Evolutionary conservation across 2,113 vertebrate species (phyloP), one percentile per base, ranked within the genome.

Genomic region (Cricetomys ansorgei): DNA sequence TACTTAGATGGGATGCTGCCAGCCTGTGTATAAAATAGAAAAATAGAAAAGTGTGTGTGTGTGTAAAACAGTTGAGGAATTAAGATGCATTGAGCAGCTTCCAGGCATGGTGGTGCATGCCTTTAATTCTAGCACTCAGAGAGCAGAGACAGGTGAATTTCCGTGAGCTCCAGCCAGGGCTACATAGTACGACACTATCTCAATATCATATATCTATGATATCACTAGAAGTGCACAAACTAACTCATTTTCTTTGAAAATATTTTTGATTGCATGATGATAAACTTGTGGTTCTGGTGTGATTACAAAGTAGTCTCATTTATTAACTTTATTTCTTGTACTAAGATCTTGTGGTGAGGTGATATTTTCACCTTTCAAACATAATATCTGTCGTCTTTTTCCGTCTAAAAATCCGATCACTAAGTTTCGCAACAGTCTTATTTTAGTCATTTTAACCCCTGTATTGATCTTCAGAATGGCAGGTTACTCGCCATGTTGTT

Each of bases 341-440:
- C n/a, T 57, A 69, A 70, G 27, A n/a, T 50, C 92, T 65, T 73
- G 29, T 84, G 50, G 72, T 55, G 64, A 87, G 77, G 53, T 73
- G 80, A 10, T 69, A 83, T 88, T 97, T 95, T 90, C 48, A 90
- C 87, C 88, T 92, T 85, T 17, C 13, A 92, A 48, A 70, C 37
- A 57, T 81, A 65, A 34, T 79, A 91, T 84, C 55, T 40, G 2
- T 94, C 45, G 7, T 84, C 21, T 88, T 77, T 77, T 87, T 67
- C 76, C 84, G 16, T 48, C 34, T 70, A 53, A 37, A 72, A 72
- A 65, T 91, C 13, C 17, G 19, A 65, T 92, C 55, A 40, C n/a
- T 80, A 72, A 64, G 90, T 96, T 85, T 67, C 37, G 62, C 25
- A 34, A 67, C 10, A 75, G 23, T 80, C 55, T 88, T 81, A 48